phyloP scores from a whole-genome alignment of 2,113 vertebrate genomes.

The Stegostoma tigrinum region DNA sequence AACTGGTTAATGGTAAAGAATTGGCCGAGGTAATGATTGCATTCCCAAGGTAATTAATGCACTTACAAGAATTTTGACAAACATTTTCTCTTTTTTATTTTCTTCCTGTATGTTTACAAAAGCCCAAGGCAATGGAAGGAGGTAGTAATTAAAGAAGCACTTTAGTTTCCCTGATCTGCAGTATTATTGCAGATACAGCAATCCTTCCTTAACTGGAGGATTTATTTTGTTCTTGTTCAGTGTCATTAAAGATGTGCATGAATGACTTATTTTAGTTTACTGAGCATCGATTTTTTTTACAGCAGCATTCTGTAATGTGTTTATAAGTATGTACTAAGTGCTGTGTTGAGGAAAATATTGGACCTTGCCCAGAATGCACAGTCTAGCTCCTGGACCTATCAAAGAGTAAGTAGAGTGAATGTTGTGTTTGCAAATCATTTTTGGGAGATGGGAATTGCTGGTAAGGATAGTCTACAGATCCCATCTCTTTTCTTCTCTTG shows the following conservation, averaged over 20 bases:
- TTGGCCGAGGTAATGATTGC: background rate
- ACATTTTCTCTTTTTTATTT: background rate
- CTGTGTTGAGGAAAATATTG: background rate
- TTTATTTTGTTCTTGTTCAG: background rate
- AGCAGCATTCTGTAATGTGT: slow-evolving; percentile 30
- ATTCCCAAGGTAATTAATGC: background rate
- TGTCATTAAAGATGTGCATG: slow-evolving; percentile 3
- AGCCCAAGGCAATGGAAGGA: background rate
- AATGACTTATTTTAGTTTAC: slow-evolving; percentile 6
- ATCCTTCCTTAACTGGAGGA: background rate
- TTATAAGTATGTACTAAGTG: background rate
- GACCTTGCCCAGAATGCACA: background rate
- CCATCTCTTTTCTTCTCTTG: background rate
- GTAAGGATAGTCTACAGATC: background rate
- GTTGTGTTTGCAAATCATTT: background rate
- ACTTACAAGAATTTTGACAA: background rate
- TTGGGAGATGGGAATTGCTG: background rate
- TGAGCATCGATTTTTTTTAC: background rate
- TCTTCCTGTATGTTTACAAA: background rate
- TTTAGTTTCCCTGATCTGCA: background rate
- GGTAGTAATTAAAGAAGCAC: background rate
- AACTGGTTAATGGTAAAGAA: background rate
- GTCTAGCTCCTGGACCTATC: background rate
- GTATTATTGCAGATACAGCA: slow-evolving; percentile 11
- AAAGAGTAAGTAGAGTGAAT: background rate